Evolutionary conservation across 1,140 invertebrate genomes (phyloP), one percentile per base, ranked within the genome.

Genomic region (Drosophila athabasca): DNA sequence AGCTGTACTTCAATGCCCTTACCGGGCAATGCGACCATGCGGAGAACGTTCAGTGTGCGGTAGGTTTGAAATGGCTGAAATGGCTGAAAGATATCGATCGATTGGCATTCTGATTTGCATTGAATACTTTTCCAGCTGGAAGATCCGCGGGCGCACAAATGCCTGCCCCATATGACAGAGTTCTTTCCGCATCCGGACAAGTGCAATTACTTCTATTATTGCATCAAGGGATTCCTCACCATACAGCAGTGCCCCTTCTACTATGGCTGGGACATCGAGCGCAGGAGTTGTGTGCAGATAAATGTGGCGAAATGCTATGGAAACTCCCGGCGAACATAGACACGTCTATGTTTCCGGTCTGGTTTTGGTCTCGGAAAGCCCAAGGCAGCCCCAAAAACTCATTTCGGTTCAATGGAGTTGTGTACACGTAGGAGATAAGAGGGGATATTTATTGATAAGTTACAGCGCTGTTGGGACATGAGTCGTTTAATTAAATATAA

Each of bases 131-230:
- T 48, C 5, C 46, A 88, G 90, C 59, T 90, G 50, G 71, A 79
- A 6, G 57, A 46, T 24, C 73, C 71, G 3, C 58, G 66, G 13
- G 57, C 69, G 0, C 80, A 91, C 52, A 90, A 90, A 45, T 91
- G 90, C 50, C 35, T 91, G 52, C 79, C 81, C 3, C 62, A 90
- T 54, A 76, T 90, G 68, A 89, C 77, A 11, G 82, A 89, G 52
- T 91, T 90, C 70, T 91, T 90, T 62, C 88, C 90, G 3, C 90
- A 91, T 75, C 73, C 82, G 46, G 67, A 74, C 6, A 91, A 91
- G 4, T 91, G 90, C 66, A 91, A 90, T 31, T 91, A 91, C 31
- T 91, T 90, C 65, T 90, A 90, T 44, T 90, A 91, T 35, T 91
- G 90, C 75, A 88, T 91, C 46, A 91, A 88, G 51, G 90, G 90